Base-by-base conservation (phyloP, 2,888 invertebrate genomes). In the Rambutsinella grinnellia region DNA sequence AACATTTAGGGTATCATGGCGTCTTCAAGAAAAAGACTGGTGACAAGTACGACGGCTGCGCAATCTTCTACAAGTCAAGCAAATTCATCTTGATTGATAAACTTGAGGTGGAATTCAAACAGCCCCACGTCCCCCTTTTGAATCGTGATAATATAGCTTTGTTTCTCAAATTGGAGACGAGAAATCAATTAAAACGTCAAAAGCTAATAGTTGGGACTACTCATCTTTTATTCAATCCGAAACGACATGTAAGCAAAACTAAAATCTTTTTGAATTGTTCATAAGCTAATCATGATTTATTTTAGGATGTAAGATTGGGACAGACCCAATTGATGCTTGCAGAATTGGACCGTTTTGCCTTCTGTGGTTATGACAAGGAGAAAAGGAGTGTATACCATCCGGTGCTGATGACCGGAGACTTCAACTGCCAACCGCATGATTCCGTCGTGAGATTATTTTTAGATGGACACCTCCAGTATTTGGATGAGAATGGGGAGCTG, bases 221-320 rank as follows among this genome's bases (percentile, higher is more conserved):
- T 0, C 99, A 99, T 87, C 88, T 99, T 56, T 88, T 99, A 10
- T 99, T 93, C 87, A 99, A 99, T 88, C 96, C 95, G 0, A 91
- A 88, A 82, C 89, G 99, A 47, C 92, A 60, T 65, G 83, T 83
- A 54, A 44, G n/a, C n/a, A n/a, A n/a, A n/a, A n/a, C n/a, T n/a
- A n/a, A n/a, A n/a, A n/a, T n/a, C n/a, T n/a, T n/a, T n/a, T n/a
- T n/a, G 36, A 27, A 62, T 1, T 47, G n/a, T 44, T 46, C 5
- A 23, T 46, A 3, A 13, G 10, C 24, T 5, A 61, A n/a, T n/a
- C 15, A 27, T 58, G 2, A 51, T 28, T 69, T 67, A 57, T 19
- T 46, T 44, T 54, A 93, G 21, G 98, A 99, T 86, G 91, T 98
- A 0, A 91, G 97, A 82, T 88, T 98, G 28, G 96, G 94, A 0